These are phyloP conservation scores for Syngnathus typhle DNA, from an alignment of 2,113 vertebrate genomes.

Conservation along the genomic window DNA sequence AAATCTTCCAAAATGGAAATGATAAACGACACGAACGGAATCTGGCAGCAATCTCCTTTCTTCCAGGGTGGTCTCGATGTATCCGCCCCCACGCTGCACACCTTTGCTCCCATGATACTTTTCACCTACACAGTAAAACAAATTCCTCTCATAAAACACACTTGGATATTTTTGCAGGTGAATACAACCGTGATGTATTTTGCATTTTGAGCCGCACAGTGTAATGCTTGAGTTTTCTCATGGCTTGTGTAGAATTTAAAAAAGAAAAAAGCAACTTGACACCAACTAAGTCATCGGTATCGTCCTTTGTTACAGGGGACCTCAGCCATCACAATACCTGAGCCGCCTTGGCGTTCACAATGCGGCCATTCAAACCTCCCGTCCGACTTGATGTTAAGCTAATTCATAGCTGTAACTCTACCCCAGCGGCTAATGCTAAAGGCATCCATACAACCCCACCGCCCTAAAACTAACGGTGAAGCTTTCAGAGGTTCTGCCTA, in stretches of 20 bases:
- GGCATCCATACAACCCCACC: background rate
- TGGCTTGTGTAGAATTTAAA: background rate
- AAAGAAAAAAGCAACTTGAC: conserved; percentile 41
- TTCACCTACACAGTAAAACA: conserved; percentile 24
- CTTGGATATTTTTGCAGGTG: background rate
- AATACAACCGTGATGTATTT: conserved; percentile 19
- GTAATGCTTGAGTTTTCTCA: conserved; percentile 10
- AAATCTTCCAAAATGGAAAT: background rate
- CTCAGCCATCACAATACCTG: conserved; percentile 8
- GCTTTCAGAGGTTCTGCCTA: conserved; percentile 7
- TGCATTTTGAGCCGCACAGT: background rate
- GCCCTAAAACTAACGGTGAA: conserved; percentile 11
- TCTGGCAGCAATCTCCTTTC: background rate
- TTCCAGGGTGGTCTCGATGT: conserved; percentile 39
- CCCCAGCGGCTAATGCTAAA: conserved; percentile 26
- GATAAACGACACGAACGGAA: background rate
- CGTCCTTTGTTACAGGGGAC: conserved; percentile 4
- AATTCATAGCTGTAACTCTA: conserved; percentile 33
- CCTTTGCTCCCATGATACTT: conserved; percentile 5
- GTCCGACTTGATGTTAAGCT: conserved; percentile 8
- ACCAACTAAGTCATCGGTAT: conserved; percentile 37
- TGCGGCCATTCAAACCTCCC: conserved; percentile 32
- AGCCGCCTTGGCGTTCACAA: conserved; percentile 29
- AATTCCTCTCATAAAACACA: background rate
- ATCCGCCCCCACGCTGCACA: conserved; percentile 20